phyloP scores from a whole-genome alignment of 2,113 vertebrate genomes.

The Leptocoma aspasia region DNA sequence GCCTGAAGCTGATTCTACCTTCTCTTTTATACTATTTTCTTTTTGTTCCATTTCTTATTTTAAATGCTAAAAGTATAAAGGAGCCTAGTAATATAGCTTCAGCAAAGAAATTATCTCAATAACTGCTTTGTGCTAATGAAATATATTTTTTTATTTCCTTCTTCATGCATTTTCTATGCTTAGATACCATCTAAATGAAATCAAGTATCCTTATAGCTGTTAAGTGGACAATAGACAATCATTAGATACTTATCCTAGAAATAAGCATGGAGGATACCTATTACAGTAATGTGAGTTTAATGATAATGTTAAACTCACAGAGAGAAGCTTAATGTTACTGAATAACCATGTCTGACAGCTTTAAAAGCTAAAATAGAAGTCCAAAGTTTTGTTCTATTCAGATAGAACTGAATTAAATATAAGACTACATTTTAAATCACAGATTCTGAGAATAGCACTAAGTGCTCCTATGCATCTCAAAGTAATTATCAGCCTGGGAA shows the following conservation, averaged over 20 bases:
- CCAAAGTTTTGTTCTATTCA: neutral
- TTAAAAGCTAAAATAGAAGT: neutral
- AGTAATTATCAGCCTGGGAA: neutral
- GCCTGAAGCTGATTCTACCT: neutral
- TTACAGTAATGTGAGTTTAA: slow-evolving; percentile 15
- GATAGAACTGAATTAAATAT: neutral
- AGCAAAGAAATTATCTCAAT: neutral
- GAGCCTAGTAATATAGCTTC: neutral
- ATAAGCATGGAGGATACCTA: neutral
- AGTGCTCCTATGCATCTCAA: neutral
- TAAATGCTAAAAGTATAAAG: neutral
- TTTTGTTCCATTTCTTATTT: neutral
- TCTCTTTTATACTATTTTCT: neutral
- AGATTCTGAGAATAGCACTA: neutral
- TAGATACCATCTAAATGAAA: neutral
- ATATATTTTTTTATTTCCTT: neutral
- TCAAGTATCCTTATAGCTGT: neutral
- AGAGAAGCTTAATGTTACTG: neutral
- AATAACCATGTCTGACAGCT: neutral
- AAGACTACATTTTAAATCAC: neutral
- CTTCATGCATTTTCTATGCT: neutral
- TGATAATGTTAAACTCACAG: neutral
- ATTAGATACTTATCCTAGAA: neutral
- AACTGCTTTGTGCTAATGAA: neutral
- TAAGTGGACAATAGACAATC: neutral